Base-by-base conservation (phyloP, 2,888 invertebrate species). In the Cryptus armator region DNA sequence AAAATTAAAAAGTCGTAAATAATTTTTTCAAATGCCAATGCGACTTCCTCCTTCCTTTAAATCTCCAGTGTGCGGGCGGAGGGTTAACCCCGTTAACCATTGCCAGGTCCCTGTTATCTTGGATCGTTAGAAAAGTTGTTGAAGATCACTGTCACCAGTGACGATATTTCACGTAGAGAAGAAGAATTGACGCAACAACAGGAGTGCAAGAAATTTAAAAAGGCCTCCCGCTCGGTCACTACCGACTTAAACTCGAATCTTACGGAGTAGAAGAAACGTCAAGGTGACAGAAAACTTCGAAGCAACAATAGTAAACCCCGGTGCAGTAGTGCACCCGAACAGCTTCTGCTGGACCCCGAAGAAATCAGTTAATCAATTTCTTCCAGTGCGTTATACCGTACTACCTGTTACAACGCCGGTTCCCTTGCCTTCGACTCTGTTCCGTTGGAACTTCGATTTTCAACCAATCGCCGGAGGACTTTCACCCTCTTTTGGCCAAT, bases 381-480 rank as follows among this genome's bases (percentile, higher is more conserved):
- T 68, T 86, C 79, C 86, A 79, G 48, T 43, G 76, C 85, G 78
- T 86, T 87, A 87, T 83, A 87, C 62, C 87, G 85, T 87, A 72
- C 77, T 83, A 59, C 86, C 81, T 76, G 66, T 48, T 66, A 1
- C 68, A 44, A 43, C 44, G 14, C 16, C 37, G 53, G 24, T 24
- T 24, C 24, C 24, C 16, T 19, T 19, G 48, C 14, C 37, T 37
- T 5, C 24, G 32, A 12, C 1, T 6, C 14, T 4, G 29, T 53
- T 75, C 53, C 76, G 76, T 19, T 64, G 48, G 51, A 76, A 43
- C 46, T 53, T 14, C 9, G 12, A 19, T 5, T 46, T 14, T 32
- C 37, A 19, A 14, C 83, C 75, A 83, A 86, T 86, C 82, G 44
- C 19, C 71, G 46, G 53, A 51, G 46, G 48, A 51, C 75, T 83